Base-by-base conservation (phyloP, 2,113 vertebrate genomes). In the Carassius carassius region DNA sequence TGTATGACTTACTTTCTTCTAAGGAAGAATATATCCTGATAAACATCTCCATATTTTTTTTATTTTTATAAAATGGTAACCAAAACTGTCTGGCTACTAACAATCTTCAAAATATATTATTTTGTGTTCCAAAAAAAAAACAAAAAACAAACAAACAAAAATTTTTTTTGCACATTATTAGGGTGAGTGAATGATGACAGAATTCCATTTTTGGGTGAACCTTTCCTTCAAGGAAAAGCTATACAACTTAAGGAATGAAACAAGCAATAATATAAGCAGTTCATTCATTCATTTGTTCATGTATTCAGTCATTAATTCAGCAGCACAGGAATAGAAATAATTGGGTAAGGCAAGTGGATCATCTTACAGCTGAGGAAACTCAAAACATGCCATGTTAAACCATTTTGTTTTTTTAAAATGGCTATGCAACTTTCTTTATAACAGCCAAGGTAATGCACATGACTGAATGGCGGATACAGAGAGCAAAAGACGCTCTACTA, bases 321-420 rank as follows among this genome's bases (percentile, higher is more conserved):
- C 84, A 83, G 82, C 82, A 73, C 56, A 79, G 74, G 85, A 47
- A 78, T 51, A 77, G 29, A 60, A 11, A 75, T 21, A 37, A 56
- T n/a, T 51, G 78, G 76, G 81, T 75, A 86, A 84, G 87, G 77
- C 76, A 83, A 54, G n/a, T 3, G 60, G 67, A 58, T 81, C 35
- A 67, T 54, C 35, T 58, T 11, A 70, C 75, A 54, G 44, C n/a
- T 19, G 47, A 49, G 4, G 73, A 69, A 70, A 70, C 56, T 32
- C 60, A 72, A 83, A 70, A 54, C 37, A 79, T 78, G 54, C 56
- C 16, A 70, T 14, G 8, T 10, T 47, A 25, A 82, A 82, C 29
- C 14, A 29, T 29, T 29, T 29, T 29, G 29, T 29, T 29, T 13
- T 3, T 44, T 41, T 35, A 2, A 25, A 25, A 44, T 41, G 37